phyloP scores from a whole-genome alignment of 1,140 invertebrate species.

The Lucilia cuprina region DNA sequence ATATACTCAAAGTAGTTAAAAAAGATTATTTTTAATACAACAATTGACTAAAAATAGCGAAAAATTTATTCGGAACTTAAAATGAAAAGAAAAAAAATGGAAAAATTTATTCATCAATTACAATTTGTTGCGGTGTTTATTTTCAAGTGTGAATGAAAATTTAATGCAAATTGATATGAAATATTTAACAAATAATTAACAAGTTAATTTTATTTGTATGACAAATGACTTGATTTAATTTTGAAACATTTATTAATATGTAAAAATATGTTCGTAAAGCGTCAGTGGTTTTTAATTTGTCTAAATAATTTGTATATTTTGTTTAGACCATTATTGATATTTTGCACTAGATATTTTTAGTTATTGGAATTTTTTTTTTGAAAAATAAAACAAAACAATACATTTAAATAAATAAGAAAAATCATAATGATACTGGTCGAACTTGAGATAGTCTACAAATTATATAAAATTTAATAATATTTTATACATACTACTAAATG shows the following conservation, averaged over 20 bases:
- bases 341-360: not conserved
- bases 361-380: not conserved
- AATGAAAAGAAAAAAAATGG: not conserved
- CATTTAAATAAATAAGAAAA: too few relatives aligned
- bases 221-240: slow-evolving; percentile 1
- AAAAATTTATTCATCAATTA: not conserved
- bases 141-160: not conserved
- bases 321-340: not conserved
- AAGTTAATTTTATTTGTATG: not conserved
- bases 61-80: not conserved
- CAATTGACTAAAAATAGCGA: not conserved
- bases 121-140: not conserved
- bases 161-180: not conserved
- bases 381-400: too few relatives aligned
- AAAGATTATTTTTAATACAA: not conserved
- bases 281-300: not conserved
- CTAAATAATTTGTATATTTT: not conserved
- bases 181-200: not conserved
- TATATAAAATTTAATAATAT: too few relatives aligned
- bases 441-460: too few relatives aligned
- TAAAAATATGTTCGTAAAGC: not conserved
- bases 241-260: not conserved
- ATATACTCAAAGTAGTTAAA: not conserved
- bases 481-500: too few relatives aligned
- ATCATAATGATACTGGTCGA: too few relatives aligned